Evolutionary conservation across 2,113 vertebrate genomes (phyloP).

Genomic region (Pongo abelii): DNA sequence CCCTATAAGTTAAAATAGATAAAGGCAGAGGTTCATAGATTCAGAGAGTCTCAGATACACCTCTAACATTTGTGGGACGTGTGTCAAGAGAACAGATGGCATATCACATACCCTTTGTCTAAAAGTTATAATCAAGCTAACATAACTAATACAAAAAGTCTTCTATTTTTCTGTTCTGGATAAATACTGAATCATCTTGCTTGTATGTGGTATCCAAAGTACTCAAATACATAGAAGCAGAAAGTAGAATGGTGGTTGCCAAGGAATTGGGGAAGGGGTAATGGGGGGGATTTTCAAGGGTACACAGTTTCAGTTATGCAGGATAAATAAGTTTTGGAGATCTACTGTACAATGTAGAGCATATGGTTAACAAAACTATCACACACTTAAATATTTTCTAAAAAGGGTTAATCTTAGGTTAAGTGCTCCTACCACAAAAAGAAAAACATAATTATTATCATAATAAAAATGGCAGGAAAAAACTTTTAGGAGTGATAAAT

Average conservation of each 20-base stretch:
- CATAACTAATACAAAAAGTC: neutral
- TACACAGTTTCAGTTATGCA: neutral
- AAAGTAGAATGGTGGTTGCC: neutral
- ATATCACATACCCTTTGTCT: neutral
- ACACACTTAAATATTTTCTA: neutral
- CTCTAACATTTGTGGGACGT: neutral
- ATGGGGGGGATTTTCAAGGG: neutral
- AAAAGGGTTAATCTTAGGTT: neutral
- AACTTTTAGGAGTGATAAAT: neutral
- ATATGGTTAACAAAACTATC: neutral
- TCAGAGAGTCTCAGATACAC: neutral
- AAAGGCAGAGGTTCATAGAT: neutral
- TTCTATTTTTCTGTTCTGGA: neutral
- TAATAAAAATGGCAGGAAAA: neutral
- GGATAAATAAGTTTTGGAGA: neutral
- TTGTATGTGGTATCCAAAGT: neutral
- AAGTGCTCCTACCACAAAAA: neutral
- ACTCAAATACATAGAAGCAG: neutral
- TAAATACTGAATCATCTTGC: neutral
- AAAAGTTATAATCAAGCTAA: neutral
- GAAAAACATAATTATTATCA: neutral
- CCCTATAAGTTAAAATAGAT: neutral
- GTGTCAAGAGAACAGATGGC: neutral
- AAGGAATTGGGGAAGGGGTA: too few species aligned
- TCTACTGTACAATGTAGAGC: neutral